Evolutionary conservation across 2,797 vertebrate species (phyloP), one percentile per base, ranked within the genome.

Genomic region (Pseudomugil gertrudae): DNA sequence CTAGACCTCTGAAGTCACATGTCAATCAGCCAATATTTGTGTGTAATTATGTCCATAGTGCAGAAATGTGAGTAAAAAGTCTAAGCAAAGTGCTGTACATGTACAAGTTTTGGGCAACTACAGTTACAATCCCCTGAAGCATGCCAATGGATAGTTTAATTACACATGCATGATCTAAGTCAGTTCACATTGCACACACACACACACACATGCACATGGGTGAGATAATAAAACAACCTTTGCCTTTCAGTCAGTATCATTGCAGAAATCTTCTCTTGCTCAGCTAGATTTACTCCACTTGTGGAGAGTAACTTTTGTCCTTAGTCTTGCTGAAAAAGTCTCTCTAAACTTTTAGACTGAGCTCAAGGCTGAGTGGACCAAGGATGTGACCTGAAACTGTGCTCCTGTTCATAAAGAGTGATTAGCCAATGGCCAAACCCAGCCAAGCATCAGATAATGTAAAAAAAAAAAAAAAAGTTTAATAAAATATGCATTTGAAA

Each of bases 321-420:
- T 23, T 59, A 33, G 9, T 7, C 3, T 38, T 43, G 21, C 19
- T 53, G 27, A 66, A 73, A 40, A 66, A 24, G 53, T 21, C 64
- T 57, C 33, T 26, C 11, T 30, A 48, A 74, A 59, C 67, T 58
- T 77, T 78, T 19, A 40, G 38, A 17, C 38, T 40, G 43, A 36
- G n/a, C 53, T 63, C 36, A 45, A 55, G 52, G 60, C 32, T 66
- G 61, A 82, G 75, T 54, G 7, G 53, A 9, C 26, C n/a, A 38
- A 26, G 30, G 5, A 53, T 57, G n/a, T 66, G 48, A 38, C 65
- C 47, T n/a, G 13, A 47, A 50, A 40, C 50, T 77, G n/a, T 11
- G 19, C 68, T 64, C 63, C 52, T 71, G 67, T 80, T 81, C 57
- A 58, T 75, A 74, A 69, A 78, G 76, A 47, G 62, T 78, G 55